A percentile compares a stretch with the other conserved stretches of the same genome.
phyloP scores from a whole-genome alignment of 1,140 invertebrate species.

The Drosophila watanabei region DNA sequence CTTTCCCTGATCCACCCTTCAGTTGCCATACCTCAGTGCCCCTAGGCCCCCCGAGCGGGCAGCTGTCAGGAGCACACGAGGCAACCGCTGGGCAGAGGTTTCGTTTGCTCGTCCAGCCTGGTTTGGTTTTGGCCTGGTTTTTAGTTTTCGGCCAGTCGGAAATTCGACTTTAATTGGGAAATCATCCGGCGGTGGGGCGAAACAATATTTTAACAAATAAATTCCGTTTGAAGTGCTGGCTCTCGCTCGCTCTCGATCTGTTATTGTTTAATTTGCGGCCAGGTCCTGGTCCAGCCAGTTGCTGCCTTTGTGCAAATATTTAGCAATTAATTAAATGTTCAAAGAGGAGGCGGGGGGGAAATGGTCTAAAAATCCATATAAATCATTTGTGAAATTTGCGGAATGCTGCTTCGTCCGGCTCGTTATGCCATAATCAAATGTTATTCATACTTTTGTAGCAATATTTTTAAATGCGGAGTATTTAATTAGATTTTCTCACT shows the following conservation, averaged over 20 bases:
- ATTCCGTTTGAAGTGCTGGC: conserved; percentile 45
- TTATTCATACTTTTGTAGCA: conserved; percentile 23
- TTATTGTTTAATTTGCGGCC: conserved; percentile 63
- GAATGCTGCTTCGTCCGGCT: conserved; percentile 13
- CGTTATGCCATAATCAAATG: conserved; percentile 26
- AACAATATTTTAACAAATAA: conserved; percentile 61
- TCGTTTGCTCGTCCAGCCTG: conserved; percentile 5
- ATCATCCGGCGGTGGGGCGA: conserved; percentile 25
- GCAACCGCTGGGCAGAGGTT: conserved; percentile 44
- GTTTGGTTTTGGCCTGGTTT: conserved; percentile 37
- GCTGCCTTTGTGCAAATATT: conserved; percentile 63
- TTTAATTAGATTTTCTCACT: conserved; percentile 46
- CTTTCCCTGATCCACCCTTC: conserved; percentile 23
- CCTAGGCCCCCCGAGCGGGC: conserved; percentile 20
- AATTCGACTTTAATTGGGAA: conserved; percentile 55
- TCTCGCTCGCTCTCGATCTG: conserved; percentile 26
- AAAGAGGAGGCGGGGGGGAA: conserved; percentile 13
- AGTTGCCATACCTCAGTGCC: background rate
- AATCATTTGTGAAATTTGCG: conserved; percentile 36
- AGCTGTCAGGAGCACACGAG: conserved; percentile 66
- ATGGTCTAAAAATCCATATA: conserved; percentile 30
- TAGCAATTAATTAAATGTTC: conserved; percentile 62
- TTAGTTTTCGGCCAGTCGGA: conserved; percentile 38
- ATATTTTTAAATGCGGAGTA: background rate
- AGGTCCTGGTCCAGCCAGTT: conserved; percentile 30